phyloP scores from a whole-genome alignment of 2,888 invertebrate species.

The Hydropsyche betteni region DNA sequence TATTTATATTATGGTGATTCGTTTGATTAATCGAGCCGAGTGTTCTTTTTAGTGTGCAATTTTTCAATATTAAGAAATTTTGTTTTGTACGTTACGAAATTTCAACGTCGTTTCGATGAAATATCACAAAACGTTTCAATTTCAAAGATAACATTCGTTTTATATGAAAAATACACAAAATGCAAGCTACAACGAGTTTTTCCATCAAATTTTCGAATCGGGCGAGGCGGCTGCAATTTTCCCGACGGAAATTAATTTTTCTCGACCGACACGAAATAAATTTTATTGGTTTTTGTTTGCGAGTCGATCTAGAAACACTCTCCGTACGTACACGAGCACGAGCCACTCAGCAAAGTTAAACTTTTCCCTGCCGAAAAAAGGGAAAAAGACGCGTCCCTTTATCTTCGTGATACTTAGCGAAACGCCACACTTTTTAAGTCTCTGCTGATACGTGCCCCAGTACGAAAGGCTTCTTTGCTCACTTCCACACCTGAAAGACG shows the following conservation, averaged over 20 bases:
- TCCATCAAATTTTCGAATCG: no score
- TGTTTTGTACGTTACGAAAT: no score
- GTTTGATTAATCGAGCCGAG: no score
- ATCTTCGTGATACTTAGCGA: slow-evolving; percentile 15
- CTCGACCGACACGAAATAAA: slow-evolving; percentile 5
- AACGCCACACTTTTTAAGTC: slow-evolving; percentile 11
- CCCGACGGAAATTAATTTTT: slow-evolving; percentile 24
- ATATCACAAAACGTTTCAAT: no score
- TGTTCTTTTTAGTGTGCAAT: no score
- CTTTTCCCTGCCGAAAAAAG: background rate
- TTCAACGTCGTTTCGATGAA: no score
- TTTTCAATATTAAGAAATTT: no score
- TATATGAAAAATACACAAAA: no score
- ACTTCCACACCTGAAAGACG: slow-evolving; percentile 17
- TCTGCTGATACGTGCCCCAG: background rate
- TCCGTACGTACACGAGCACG: background rate
- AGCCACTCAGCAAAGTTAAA: background rate
- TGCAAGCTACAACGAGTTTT: no score
- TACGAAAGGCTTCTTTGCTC: background rate
- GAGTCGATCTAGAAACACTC: background rate
- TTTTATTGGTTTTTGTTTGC: slow-evolving; percentile 32
- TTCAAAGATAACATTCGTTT: no score
- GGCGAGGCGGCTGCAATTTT: slow-evolving; percentile 1
- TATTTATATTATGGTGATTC: no score
- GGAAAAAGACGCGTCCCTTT: no score